A percentile compares a stretch with the other conserved stretches of the same genome.
Evolutionary conservation across 2,888 invertebrate genomes (phyloP).

Genomic region (Andrena flavipes): DNA sequence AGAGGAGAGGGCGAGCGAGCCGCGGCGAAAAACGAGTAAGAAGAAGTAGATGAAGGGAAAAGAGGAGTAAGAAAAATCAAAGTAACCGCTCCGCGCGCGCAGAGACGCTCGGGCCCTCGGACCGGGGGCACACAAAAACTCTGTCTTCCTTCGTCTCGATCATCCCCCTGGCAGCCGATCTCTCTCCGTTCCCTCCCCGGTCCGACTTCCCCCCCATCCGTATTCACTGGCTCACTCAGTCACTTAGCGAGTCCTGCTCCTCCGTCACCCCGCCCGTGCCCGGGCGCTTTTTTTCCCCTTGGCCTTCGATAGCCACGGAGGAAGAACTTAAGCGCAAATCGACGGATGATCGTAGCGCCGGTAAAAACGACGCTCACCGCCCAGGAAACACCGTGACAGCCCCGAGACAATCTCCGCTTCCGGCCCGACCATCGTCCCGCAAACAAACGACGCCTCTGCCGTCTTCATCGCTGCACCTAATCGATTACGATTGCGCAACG

Average conservation of each 20-base stretch:
- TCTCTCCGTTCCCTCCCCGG: not conserved
- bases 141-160: conserved; percentile 18
- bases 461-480: not conserved
- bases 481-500: conserved; percentile 3
- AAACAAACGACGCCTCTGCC: not conserved
- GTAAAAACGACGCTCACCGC: conserved; percentile 41
- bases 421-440: conserved; percentile 21
- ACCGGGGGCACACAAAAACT: conserved; percentile 47
- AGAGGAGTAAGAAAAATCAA: conserved; percentile 46
- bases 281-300: conserved; percentile 6
- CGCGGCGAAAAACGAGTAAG: conserved; percentile 35
- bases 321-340: conserved; percentile 56
- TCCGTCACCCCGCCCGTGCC: conserved; percentile 10
- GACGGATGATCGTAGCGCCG: conserved; percentile 50
- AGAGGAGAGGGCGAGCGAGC: conserved; percentile 41
- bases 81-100: conserved; percentile 33
- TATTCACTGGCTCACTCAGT: conserved; percentile 45
- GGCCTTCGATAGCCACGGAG: conserved; percentile 39
- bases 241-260: conserved; percentile 41
- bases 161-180: not conserved
- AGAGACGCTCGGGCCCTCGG: conserved; percentile 42
- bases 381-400: conserved; percentile 44
- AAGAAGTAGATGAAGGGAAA: conserved; percentile 43
- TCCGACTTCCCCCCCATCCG: conserved; percentile 11
- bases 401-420: conserved; percentile 42